phyloP scores from a whole-genome alignment of 92 coral and sea anemone species.

The Parazoanthus darwini region DNA sequence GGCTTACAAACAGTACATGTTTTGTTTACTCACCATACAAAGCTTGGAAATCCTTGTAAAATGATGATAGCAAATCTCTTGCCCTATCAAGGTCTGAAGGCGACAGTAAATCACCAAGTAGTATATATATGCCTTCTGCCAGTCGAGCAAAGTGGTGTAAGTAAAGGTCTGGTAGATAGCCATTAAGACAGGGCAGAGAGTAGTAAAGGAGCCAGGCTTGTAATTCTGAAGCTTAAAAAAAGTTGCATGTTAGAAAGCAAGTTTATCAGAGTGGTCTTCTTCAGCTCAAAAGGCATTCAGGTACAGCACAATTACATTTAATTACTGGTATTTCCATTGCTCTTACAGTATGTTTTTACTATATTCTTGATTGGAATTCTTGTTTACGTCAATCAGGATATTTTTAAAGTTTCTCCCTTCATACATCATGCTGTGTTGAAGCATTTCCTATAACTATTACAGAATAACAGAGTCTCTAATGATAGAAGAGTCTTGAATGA shows the following conservation, averaged over 20 bases:
- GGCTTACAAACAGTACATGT: background rate
- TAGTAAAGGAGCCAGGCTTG: slow-evolving; percentile 62
- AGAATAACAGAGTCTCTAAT: no score
- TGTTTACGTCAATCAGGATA: no score
- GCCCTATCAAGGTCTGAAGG: slow-evolving; percentile 38
- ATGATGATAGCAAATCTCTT: slow-evolving; percentile 12
- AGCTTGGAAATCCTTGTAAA: slow-evolving; percentile 49
- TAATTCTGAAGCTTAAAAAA: slow-evolving; percentile 63
- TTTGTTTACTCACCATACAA: slow-evolving; percentile 36
- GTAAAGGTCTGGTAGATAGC: slow-evolving; percentile 54
- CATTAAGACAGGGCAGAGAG: slow-evolving; percentile 57
- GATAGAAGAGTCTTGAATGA: no score
- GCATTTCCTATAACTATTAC: no score
- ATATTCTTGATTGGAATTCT: no score
- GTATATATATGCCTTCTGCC: slow-evolving; percentile 56
- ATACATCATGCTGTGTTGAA: no score
- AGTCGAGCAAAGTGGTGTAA: slow-evolving; percentile 59
- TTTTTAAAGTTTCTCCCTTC: no score
- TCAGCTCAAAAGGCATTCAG: no score
- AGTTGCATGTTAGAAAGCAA: background rate
- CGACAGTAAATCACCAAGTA: slow-evolving; percentile 53
- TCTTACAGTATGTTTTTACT: no score
- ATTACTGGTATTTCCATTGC: no score
- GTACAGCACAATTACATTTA: no score
- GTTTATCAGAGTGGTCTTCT: no score